Evolutionary conservation across 2,797 vertebrate species (phyloP).

Genomic region (Girardinus metallicus): DNA sequence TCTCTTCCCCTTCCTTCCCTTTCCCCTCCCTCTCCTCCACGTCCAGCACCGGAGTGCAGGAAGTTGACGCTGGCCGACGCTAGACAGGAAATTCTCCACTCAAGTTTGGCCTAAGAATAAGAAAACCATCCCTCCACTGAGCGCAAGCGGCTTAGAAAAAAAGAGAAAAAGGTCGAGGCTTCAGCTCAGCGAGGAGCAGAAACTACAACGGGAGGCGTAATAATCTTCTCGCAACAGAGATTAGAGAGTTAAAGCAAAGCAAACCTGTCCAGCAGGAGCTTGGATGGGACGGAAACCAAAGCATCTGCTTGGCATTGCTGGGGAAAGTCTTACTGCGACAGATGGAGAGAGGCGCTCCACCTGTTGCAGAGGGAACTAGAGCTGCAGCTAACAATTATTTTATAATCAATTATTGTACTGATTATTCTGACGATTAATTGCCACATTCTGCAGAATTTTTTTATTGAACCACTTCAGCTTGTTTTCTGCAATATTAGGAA

Average conservation of each 20-base stretch:
- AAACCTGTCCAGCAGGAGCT: slow-evolving; percentile 68
- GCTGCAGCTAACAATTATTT: too few species aligned
- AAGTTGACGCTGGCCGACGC: slow-evolving; percentile 73
- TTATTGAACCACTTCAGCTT: too few species aligned
- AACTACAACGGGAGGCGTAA: slow-evolving; percentile 52
- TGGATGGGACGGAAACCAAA: slow-evolving; percentile 23
- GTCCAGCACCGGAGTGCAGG: slow-evolving; percentile 70
- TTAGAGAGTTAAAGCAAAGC: slow-evolving; percentile 67
- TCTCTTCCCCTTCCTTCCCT: slow-evolving; percentile 71
- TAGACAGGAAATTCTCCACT: slow-evolving; percentile 79
- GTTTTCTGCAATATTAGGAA: too few species aligned
- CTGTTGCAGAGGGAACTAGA: slow-evolving; percentile 16
- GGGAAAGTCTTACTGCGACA: slow-evolving; percentile 19
- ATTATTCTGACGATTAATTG: too few species aligned
- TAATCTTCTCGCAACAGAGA: slow-evolving; percentile 74
- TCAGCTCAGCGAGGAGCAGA: background rate
- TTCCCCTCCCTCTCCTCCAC: slow-evolving; percentile 40
- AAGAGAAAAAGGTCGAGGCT: slow-evolving; percentile 13
- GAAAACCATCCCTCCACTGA: slow-evolving; percentile 43
- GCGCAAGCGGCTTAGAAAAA: slow-evolving; percentile 31
- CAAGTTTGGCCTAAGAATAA: slow-evolving; percentile 63
- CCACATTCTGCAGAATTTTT: too few species aligned
- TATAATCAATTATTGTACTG: too few species aligned
- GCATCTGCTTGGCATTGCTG: slow-evolving; percentile 45
- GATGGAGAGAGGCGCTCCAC: slow-evolving; percentile 25